phyloP scores from a whole-genome alignment of 1,140 invertebrate species.

The Hylaeus volcanicus region DNA sequence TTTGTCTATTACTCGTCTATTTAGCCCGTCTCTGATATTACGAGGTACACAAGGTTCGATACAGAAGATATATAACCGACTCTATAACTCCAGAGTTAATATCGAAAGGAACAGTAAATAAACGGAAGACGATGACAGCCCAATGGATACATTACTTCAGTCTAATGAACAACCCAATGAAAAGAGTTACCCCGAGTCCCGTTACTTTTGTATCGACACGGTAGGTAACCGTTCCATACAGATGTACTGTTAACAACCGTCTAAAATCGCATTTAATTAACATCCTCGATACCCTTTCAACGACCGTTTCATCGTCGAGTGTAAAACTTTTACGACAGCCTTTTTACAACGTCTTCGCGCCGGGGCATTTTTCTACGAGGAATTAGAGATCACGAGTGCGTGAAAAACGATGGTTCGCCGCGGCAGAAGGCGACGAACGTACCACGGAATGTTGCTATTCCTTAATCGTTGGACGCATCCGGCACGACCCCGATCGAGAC shows the following conservation, averaged over 20 bases:
- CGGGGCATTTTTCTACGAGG: neutral
- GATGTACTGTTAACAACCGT: neutral
- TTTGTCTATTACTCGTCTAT: too few species aligned
- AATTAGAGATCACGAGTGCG: constrained; percentile 48
- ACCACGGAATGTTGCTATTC: constrained; percentile 6
- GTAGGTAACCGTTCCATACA: neutral
- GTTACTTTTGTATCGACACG: neutral
- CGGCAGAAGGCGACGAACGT: constrained; percentile 29
- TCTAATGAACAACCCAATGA: too few species aligned
- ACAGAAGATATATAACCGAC: too few species aligned
- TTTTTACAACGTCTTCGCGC: constrained; percentile 27
- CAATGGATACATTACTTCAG: too few species aligned
- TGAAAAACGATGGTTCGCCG: constrained; percentile 37
- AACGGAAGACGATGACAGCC: too few species aligned
- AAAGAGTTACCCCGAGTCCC: too few species aligned
- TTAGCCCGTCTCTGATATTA: too few species aligned
- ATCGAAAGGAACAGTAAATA: too few species aligned
- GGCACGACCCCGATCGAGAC: neutral
- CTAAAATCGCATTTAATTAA: constrained; percentile 8
- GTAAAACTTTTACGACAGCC: neutral
- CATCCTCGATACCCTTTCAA: neutral
- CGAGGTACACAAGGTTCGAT: too few species aligned
- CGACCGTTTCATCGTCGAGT: neutral
- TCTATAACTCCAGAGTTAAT: too few species aligned
- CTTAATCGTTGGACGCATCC: constrained; percentile 17